Evolutionary conservation across 1,140 invertebrate genomes (phyloP).

Genomic region (Helicoverpa zea): DNA sequence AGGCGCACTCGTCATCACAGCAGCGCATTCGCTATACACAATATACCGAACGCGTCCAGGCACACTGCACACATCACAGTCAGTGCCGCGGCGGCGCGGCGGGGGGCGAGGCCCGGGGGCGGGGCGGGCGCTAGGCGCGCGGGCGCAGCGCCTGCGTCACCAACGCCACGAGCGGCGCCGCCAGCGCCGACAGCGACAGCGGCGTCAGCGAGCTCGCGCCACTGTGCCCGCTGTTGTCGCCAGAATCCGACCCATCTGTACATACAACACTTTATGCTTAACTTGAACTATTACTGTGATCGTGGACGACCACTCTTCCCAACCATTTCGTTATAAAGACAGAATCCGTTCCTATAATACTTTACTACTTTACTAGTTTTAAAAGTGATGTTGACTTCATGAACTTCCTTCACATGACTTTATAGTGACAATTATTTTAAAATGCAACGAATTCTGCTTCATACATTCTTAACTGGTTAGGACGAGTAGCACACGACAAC

Average conservation of each 20-base stretch:
- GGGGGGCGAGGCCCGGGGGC: constrained; percentile 8
- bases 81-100: constrained; percentile 60
- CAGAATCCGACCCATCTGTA: constrained; percentile 69
- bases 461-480: not conserved
- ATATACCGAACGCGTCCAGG: constrained; percentile 76
- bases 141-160: constrained; percentile 19
- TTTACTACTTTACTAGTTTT: not conserved
- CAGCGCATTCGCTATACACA: constrained; percentile 82
- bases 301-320: constrained; percentile 29
- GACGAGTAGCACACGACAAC: not conserved
- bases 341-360: not conserved
- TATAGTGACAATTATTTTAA: too few species aligned
- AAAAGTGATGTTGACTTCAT: not conserved
- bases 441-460: not conserved
- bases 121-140: constrained; percentile 54
- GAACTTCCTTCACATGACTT: too few species aligned
- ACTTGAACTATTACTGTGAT: constrained; percentile 24
- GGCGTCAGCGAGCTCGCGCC: constrained; percentile 49
- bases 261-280: constrained; percentile 52
- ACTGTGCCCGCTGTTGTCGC: constrained; percentile 56
- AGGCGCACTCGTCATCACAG: constrained; percentile 79
- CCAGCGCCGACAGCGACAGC: constrained; percentile 52
- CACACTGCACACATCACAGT: constrained; percentile 80
- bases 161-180: constrained; percentile 51
- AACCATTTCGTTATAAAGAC: not conserved